A percentile compares a stretch with the other conserved stretches of the same genome.
These are phyloP conservation scores for Anisognathus igniventris DNA, from an alignment of 2,797 vertebrate species.

Conservation along the genomic window DNA sequence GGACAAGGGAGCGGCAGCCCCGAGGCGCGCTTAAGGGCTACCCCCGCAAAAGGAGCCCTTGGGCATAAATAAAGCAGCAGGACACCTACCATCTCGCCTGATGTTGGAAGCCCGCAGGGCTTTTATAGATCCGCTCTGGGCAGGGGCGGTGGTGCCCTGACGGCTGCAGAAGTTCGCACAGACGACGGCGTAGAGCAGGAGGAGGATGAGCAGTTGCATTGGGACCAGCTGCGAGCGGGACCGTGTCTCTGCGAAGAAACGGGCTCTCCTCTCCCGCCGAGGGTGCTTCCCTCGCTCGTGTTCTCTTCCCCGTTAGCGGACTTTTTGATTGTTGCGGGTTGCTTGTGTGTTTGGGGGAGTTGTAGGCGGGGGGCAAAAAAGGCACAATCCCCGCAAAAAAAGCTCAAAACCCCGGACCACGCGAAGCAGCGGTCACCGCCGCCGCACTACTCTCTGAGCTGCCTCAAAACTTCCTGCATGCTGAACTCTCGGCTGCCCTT, in stretches of 20 bases:
- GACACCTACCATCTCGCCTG: slow-evolving; percentile 74
- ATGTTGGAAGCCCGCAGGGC: slow-evolving; percentile 70
- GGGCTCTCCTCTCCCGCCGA: not conserved
- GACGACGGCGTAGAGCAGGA: slow-evolving; percentile 61
- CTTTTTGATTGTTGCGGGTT: not conserved
- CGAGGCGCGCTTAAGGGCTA: not conserved
- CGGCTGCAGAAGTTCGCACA: slow-evolving; percentile 70
- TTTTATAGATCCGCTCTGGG: slow-evolving; percentile 74
- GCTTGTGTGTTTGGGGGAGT: not conserved
- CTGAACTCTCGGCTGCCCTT: slow-evolving; percentile 5
- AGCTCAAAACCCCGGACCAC: not conserved
- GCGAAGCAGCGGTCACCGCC: not conserved
- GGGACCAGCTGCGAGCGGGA: slow-evolving; percentile 34
- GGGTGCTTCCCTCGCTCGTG: not conserved
- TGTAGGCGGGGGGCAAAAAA: not conserved
- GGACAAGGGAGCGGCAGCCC: not conserved
- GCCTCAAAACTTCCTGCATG: slow-evolving; percentile 58
- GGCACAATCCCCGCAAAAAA: not conserved
- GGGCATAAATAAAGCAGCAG: not conserved
- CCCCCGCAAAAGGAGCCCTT: not conserved
- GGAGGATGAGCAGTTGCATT: slow-evolving; percentile 69
- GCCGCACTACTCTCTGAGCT: slow-evolving; percentile 1
- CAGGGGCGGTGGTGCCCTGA: slow-evolving; percentile 57
- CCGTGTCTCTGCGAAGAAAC: slow-evolving; percentile 1
- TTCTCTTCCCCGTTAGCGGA: not conserved